Percentiles rank a stretch among this genome's conserved stretches.
Evolutionary conservation across 2,888 invertebrate genomes (phyloP).

Genomic region (Thereva nobilitata): DNA sequence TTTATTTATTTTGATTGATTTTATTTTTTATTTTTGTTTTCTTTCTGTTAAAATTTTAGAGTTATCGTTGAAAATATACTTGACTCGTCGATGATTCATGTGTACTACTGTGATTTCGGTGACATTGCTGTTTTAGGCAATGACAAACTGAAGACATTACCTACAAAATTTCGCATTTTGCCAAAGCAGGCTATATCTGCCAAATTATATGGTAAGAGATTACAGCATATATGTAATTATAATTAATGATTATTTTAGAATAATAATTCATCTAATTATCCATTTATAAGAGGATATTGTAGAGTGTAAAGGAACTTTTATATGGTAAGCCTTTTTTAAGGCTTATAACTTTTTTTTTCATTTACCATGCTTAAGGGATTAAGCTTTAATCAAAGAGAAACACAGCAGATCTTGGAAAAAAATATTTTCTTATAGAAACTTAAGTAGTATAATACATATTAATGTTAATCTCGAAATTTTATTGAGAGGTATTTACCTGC

Average conservation of each 20-base stretch:
- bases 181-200: slow-evolving; percentile 71
- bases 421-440: no score
- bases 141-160: slow-evolving; percentile 62
- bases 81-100: slow-evolving; percentile 62
- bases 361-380: no score
- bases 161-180: slow-evolving; percentile 62
- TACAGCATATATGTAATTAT: no score
- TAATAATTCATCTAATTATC: no score
- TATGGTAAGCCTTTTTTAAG: slow-evolving; percentile 11
- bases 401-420: no score
- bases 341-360: background rate
- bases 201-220: slow-evolving; percentile 62
- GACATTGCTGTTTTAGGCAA: slow-evolving; percentile 64
- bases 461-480: no score
- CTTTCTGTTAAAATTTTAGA: slow-evolving; percentile 49
- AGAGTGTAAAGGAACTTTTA: no score
- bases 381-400: no score
- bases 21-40: background rate
- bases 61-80: slow-evolving; percentile 63
- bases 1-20: background rate
- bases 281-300: no score
- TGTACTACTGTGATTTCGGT: slow-evolving; percentile 69
- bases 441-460: no score
- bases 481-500: no score
- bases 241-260: no score